Percentiles rank a stretch among this genome's conserved stretches.
These are phyloP conservation scores for Vanessa cardui DNA, from an alignment of 2,888 invertebrate genomes.

Conservation along the genomic window DNA sequence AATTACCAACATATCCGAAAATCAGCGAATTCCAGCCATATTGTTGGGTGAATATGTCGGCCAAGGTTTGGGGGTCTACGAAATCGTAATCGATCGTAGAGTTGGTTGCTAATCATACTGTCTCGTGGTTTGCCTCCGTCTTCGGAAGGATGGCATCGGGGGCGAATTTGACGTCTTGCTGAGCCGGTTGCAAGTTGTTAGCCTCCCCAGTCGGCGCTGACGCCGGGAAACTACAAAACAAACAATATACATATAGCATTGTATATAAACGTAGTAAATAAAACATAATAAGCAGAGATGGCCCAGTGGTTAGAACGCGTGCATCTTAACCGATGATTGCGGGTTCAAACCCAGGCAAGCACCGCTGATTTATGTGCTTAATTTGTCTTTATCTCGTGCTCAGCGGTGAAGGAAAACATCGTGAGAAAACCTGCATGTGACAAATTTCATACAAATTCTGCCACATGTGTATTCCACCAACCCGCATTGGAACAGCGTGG, in stretches of 20 bases:
- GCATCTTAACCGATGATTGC: no score
- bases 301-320: no score
- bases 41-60: constrained; percentile 51
- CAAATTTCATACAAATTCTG: no score
- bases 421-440: no score
- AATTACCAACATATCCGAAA: constrained; percentile 39
- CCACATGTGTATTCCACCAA: no score
- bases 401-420: no score
- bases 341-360: no score
- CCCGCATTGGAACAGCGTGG: no score
- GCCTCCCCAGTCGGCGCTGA: constrained; percentile 42
- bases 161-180: constrained; percentile 41
- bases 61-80: constrained; percentile 52
- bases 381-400: no score
- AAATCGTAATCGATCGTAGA: constrained; percentile 40
- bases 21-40: constrained; percentile 49
- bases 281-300: no score
- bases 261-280: no score
- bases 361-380: no score
- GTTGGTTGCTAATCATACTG: constrained; percentile 56
- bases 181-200: constrained; percentile 40
- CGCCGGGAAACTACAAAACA: constrained; percentile 55
- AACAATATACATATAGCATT: not conserved
- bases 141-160: constrained; percentile 50
- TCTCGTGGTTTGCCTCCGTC: constrained; percentile 53